phyloP scores from a whole-genome alignment of 2,113 vertebrate genomes.

The Barbus barbus region DNA sequence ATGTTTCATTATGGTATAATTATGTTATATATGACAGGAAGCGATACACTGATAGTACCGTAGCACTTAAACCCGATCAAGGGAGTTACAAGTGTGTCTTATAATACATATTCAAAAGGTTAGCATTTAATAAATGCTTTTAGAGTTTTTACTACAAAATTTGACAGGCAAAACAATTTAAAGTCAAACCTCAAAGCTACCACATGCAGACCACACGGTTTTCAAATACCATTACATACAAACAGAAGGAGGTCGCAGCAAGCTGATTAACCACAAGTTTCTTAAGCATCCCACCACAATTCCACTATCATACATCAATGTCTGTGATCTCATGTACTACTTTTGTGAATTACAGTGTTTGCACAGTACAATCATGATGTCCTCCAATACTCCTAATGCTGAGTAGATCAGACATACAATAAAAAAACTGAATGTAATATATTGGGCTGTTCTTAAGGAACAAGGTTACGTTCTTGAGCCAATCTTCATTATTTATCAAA shows the following conservation, averaged over 20 bases:
- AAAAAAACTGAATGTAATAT: neutral
- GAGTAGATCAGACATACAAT: neutral
- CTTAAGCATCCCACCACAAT: conserved; percentile 50
- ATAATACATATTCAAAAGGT: neutral
- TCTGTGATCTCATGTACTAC: conserved; percentile 37
- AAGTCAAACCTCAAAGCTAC: neutral
- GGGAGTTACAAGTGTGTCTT: neutral
- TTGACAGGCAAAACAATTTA: neutral
- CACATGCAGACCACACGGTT: neutral
- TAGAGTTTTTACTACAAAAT: neutral
- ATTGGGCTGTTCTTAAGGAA: neutral
- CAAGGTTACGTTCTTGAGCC: neutral
- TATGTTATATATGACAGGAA: neutral
- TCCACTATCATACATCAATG: conserved; percentile 17
- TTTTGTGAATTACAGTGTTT: conserved; percentile 10
- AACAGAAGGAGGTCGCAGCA: neutral
- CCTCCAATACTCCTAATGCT: neutral
- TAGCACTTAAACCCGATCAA: neutral
- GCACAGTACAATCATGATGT: neutral
- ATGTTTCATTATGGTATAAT: neutral
- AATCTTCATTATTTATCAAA: neutral
- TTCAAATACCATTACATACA: neutral
- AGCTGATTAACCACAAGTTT: conserved; percentile 38
- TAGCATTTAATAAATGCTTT: neutral
- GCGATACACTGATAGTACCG: neutral